Conservation (phyloP, 2,113 vertebrate genomes). For the Mesembrinibis cayennensis region DNA sequence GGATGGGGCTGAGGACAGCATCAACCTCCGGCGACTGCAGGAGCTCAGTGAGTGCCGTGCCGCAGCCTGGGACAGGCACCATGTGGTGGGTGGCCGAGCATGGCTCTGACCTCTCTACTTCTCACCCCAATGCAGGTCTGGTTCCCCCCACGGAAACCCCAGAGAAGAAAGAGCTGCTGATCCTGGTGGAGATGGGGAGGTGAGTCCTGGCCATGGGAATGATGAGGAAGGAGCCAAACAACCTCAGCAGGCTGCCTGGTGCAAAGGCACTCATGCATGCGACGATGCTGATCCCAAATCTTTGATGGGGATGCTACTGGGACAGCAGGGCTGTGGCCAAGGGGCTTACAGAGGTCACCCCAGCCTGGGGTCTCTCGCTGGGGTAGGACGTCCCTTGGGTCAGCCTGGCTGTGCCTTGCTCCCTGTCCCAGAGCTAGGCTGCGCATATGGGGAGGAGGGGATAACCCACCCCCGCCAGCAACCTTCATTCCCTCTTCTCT, state of each 20-base stretch:
- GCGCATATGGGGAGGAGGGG: accelerated
- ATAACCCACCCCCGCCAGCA: neutral
- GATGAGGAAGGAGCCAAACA: neutral
- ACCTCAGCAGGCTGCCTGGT: accelerated
- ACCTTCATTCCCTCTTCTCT: slow-evolving; percentile 22
- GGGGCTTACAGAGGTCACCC: neutral
- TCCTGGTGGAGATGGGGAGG: slow-evolving; percentile 95
- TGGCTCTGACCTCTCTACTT: neutral
- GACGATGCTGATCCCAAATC: accelerated
- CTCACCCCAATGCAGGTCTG: slow-evolving; percentile 72
- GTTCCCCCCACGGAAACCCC: slow-evolving; percentile 79
- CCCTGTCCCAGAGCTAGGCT: neutral
- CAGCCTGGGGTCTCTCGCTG: accelerated
- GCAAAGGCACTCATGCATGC: accelerated
- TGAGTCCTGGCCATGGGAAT: slow-evolving; percentile 8
- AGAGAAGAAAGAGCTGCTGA: slow-evolving; percentile 91
- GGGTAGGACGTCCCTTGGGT: accelerated
- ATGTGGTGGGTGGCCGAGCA: accelerated
- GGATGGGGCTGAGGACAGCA: slow-evolving; percentile 88
- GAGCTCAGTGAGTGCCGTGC: slow-evolving; percentile 86
- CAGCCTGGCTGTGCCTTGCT: neutral
- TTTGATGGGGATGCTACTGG: accelerated
- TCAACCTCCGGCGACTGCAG: slow-evolving; percentile 93
- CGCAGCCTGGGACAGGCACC: accelerated
- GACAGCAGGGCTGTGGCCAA: neutral